A percentile compares a stretch with the other conserved stretches of the same genome.
phyloP scores from a whole-genome alignment of 2,113 vertebrate genomes.

The Caloenas nicobarica region DNA sequence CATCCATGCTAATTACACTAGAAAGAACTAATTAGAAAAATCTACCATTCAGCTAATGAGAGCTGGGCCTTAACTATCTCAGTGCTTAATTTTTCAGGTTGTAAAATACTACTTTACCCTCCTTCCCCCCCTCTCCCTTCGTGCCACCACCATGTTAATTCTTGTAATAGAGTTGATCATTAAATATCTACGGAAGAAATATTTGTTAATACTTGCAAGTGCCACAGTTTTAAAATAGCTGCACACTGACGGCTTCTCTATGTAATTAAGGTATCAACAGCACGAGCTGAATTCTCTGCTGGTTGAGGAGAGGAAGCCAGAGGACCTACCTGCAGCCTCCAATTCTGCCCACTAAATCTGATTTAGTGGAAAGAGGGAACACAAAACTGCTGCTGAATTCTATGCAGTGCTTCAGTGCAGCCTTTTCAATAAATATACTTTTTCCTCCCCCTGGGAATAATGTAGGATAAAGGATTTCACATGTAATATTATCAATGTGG shows the following conservation, averaged over 20 bases:
- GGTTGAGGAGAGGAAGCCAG: background rate
- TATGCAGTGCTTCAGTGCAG: background rate
- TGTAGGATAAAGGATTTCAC: slow-evolving; percentile 48
- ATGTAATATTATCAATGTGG: slow-evolving; percentile 43
- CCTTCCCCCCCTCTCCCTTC: slow-evolving; percentile 23
- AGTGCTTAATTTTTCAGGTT: slow-evolving; percentile 83
- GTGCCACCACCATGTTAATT: slow-evolving; percentile 58
- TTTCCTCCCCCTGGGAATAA: slow-evolving; percentile 44
- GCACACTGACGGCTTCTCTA: background rate
- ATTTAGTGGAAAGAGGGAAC: background rate
- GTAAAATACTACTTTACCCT: slow-evolving; percentile 72
- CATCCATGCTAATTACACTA: slow-evolving; percentile 93
- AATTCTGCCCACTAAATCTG: background rate
- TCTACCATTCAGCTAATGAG: slow-evolving; percentile 95
- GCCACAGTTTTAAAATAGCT: background rate
- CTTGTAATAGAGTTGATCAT: slow-evolving; percentile 55
- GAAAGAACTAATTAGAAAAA: slow-evolving; percentile 98
- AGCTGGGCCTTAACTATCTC: slow-evolving; percentile 88
- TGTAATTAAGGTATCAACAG: background rate
- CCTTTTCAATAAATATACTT: slow-evolving; percentile 39
- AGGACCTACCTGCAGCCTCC: background rate
- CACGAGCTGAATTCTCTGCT: background rate
- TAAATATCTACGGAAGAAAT: slow-evolving; percentile 58
- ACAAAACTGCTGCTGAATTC: slow-evolving; percentile 40
- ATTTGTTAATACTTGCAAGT: slow-evolving; percentile 32